These are phyloP conservation scores for Anodontia alba DNA, from an alignment of 2,888 invertebrate species.

Conservation along the genomic window DNA sequence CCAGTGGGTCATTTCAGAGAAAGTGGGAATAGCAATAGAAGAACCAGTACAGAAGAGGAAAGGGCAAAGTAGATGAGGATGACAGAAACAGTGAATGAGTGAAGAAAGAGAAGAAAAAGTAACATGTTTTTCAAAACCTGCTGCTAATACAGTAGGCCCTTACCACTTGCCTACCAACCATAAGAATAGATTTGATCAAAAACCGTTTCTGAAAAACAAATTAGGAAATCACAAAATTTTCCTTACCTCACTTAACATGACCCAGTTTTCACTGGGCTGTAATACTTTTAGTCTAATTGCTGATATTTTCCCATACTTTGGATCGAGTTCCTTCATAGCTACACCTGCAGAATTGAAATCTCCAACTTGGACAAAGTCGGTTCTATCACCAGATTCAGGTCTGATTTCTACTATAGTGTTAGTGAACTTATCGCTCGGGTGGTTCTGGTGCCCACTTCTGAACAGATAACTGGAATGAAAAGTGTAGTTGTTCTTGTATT, in stretches of 20 bases:
- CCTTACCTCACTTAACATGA: constrained; percentile 94
- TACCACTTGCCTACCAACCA: too few relatives aligned
- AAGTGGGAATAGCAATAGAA: too few relatives aligned
- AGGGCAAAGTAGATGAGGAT: too few relatives aligned
- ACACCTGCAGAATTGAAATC: constrained; percentile 93
- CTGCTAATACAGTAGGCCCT: too few relatives aligned
- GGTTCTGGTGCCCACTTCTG: constrained; percentile 94
- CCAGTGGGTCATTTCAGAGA: too few relatives aligned
- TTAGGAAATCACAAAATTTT: not conserved
- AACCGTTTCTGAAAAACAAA: too few relatives aligned
- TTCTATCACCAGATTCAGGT: constrained; percentile 86
- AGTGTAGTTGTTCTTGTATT: not conserved
- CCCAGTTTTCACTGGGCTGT: constrained; percentile 94
- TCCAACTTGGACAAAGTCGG: constrained; percentile 90
- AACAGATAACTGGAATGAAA: constrained; percentile 79
- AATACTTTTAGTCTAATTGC: constrained; percentile 92
- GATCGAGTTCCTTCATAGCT: constrained; percentile 90
- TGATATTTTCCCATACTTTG: constrained; percentile 89
- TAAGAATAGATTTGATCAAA: too few relatives aligned
- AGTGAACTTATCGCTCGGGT: constrained; percentile 94
- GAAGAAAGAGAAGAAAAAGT: too few relatives aligned
- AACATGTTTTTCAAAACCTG: too few relatives aligned
- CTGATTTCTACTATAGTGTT: constrained; percentile 94
- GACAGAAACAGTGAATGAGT: too few relatives aligned
- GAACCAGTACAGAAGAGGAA: too few relatives aligned